Conservation (phyloP, 2,888 invertebrate genomes). For the Nephrotoma guestfalica region DNA sequence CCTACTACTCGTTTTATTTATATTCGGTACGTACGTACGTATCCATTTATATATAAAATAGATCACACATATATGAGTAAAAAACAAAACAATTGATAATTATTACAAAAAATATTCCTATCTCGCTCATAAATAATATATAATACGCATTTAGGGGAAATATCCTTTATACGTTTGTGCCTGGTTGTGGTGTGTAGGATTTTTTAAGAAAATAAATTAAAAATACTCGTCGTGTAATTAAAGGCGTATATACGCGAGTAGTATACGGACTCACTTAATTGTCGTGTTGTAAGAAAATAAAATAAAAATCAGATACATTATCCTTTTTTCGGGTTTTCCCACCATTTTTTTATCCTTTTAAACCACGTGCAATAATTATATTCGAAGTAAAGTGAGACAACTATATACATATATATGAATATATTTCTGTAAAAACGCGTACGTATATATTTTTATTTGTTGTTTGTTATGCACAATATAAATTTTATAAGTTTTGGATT, state of each 20-base stretch:
- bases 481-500: neutral
- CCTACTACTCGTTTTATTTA: neutral
- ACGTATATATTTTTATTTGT: neutral
- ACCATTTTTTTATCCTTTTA: neutral
- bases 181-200: neutral
- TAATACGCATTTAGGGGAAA: neutral
- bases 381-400: neutral
- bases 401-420: neutral
- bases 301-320: neutral
- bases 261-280: neutral
- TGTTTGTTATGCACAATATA: neutral
- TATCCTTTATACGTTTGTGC: neutral
- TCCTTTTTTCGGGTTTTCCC: neutral
- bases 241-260: neutral
- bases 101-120: neutral
- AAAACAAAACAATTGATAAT: neutral
- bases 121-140: neutral
- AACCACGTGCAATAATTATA: neutral
- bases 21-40: neutral
- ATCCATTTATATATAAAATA: neutral
- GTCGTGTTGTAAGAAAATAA: neutral
- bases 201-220: neutral
- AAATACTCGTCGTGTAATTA: neutral
- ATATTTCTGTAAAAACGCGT: neutral
- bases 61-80: neutral